Evolutionary conservation across 2,797 vertebrate genomes (phyloP).

Genomic region (Harpagifer antarcticus): DNA sequence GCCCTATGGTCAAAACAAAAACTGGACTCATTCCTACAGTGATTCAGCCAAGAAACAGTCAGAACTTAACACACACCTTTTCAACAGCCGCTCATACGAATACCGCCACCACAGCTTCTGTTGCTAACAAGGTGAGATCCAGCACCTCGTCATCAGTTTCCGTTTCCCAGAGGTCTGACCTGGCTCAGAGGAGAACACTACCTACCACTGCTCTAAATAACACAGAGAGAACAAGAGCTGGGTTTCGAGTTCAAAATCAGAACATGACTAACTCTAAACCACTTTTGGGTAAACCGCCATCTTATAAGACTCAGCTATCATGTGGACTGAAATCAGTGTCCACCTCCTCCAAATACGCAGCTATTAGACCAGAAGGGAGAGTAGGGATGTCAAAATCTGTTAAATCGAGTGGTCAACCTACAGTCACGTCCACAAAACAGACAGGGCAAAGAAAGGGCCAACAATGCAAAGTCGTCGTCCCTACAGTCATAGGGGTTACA

Average conservation of each 20-base stretch:
- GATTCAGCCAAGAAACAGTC: slow-evolving; percentile 38
- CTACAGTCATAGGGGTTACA: background rate
- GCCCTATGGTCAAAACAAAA: slow-evolving; percentile 69
- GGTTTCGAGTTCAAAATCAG: slow-evolving; percentile 18
- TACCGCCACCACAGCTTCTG: background rate
- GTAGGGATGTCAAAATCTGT: background rate
- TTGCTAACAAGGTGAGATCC: slow-evolving; percentile 3
- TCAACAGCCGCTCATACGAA: background rate
- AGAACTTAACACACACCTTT: background rate
- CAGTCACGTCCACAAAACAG: background rate
- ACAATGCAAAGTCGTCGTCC: background rate
- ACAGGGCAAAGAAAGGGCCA: slow-evolving; percentile 11
- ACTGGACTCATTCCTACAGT: slow-evolving; percentile 68
- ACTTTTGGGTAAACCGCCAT: slow-evolving; percentile 14
- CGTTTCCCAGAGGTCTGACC: slow-evolving; percentile 5
- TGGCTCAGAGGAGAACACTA: slow-evolving; percentile 12
- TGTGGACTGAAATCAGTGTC: slow-evolving; percentile 13
- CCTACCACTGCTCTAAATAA: background rate
- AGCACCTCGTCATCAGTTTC: background rate
- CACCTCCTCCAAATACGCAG: slow-evolving; percentile 12
- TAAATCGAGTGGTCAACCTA: background rate
- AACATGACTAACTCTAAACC: slow-evolving; percentile 17
- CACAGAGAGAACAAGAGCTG: slow-evolving; percentile 1
- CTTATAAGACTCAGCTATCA: slow-evolving; percentile 11
- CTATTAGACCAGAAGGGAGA: background rate